Conservation (phyloP, 1,140 invertebrate species). For the Lethrus apterus region DNA sequence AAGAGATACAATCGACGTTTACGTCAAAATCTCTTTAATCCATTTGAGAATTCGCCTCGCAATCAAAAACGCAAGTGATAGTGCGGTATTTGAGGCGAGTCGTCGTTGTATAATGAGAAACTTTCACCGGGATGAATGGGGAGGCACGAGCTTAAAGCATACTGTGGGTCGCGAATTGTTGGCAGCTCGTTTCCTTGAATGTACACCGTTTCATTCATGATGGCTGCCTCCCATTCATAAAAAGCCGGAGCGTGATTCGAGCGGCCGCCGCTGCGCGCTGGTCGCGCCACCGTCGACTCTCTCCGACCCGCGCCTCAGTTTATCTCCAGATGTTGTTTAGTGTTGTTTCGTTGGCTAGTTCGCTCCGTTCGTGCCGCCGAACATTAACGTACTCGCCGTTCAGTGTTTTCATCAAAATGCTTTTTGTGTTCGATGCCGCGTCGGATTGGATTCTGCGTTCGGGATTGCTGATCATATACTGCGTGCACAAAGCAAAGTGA, state of each 20-base stretch:
- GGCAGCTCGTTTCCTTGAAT: conserved; percentile 41
- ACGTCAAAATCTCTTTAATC: too few relatives aligned
- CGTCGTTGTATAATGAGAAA: conserved; percentile 15
- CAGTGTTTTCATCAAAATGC: conserved; percentile 1
- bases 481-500: conserved; percentile 1
- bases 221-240: conserved; percentile 72
- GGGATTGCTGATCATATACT: not conserved
- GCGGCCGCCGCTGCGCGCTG: conserved; percentile 35
- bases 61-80: conserved; percentile 9
- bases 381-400: not conserved
- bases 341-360: not conserved
- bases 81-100: conserved; percentile 2
- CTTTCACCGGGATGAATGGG: conserved; percentile 20
- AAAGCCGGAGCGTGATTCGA: conserved; percentile 48
- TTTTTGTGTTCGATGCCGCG: conserved; percentile 6
- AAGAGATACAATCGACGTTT: too few relatives aligned
- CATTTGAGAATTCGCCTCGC: conserved; percentile 2
- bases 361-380: not conserved
- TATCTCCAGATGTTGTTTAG: conserved; percentile 14
- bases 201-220: conserved; percentile 55
- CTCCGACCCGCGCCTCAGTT: conserved; percentile 40
- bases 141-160: conserved; percentile 17
- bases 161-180: conserved; percentile 28
- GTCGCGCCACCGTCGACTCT: conserved; percentile 34
- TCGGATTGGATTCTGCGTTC: not conserved